phyloP scores from a whole-genome alignment of 2,113 vertebrate species.

The Salvelinus alpinus region DNA sequence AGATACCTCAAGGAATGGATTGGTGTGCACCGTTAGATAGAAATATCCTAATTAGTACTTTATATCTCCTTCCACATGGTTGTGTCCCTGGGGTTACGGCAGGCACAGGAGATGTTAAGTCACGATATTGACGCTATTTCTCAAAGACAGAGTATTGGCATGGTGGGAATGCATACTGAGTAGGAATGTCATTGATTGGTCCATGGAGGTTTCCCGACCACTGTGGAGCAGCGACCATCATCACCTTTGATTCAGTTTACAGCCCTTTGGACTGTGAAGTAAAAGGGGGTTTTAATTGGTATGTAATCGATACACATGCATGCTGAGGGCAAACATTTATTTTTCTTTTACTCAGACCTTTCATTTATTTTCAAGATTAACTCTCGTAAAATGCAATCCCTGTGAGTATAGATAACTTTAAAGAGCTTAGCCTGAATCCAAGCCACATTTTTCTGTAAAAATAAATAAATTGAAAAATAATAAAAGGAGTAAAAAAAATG shows the following conservation, averaged over 20 bases:
- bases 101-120: constrained; percentile 15
- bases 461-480: constrained; percentile 4
- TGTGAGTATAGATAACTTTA: constrained; percentile 29
- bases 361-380: neutral
- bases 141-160: constrained; percentile 25
- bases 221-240: neutral
- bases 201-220: constrained; percentile 3
- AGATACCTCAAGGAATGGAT: too few species aligned
- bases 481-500: neutral
- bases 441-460: constrained; percentile 1
- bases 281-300: constrained; percentile 25
- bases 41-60: too few species aligned
- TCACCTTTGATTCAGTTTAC: constrained; percentile 11
- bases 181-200: constrained; percentile 28
- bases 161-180: constrained; percentile 5
- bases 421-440: constrained; percentile 28
- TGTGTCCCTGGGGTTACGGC: constrained; percentile 11
- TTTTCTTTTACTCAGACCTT: neutral
- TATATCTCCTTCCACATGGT: neutral
- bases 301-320: constrained; percentile 26
- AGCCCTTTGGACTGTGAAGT: constrained; percentile 2
- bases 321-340: neutral
- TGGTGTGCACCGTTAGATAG: too few species aligned
- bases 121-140: constrained; percentile 28
- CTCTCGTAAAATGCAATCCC: constrained; percentile 21